Evolutionary conservation across 2,113 vertebrate genomes (phyloP).

Genomic region (Panthera leo): DNA sequence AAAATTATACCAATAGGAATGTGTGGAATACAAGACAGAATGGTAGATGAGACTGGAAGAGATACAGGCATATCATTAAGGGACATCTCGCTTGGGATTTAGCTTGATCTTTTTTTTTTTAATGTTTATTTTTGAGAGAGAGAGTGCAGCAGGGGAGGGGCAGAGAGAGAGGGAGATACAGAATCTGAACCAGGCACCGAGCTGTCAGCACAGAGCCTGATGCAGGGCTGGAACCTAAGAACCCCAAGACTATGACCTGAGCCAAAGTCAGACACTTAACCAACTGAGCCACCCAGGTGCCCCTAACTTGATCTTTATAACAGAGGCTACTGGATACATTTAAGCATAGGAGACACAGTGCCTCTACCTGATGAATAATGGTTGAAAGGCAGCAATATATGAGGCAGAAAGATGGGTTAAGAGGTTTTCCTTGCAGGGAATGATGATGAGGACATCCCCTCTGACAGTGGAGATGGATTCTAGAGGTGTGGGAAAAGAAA

Average conservation of each 20-base stretch:
- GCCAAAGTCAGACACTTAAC: too few species aligned
- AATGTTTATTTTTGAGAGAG: too few species aligned
- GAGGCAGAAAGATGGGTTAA: too few species aligned
- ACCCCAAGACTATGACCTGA: too few species aligned
- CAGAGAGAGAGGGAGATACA: too few species aligned
- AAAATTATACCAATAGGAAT: background rate
- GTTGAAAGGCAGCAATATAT: background rate
- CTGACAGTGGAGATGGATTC: background rate
- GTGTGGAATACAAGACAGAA: too few species aligned
- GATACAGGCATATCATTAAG: background rate
- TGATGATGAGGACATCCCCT: background rate
- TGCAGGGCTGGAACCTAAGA: too few species aligned
- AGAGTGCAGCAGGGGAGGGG: too few species aligned
- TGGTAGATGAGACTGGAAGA: background rate
- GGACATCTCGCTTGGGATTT: background rate
- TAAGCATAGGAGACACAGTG: fast-evolving
- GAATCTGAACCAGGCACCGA: too few species aligned
- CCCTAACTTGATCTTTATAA: background rate
- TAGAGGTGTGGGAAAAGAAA: background rate
- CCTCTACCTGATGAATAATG: background rate
- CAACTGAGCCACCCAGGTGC: too few species aligned
- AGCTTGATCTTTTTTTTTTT: too few species aligned
- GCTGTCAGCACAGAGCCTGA: too few species aligned
- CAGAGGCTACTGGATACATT: background rate
- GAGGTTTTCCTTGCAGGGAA: background rate